Evolutionary conservation across 1,140 invertebrate species (phyloP).

Genomic region (Metopolophium dirhodum): DNA sequence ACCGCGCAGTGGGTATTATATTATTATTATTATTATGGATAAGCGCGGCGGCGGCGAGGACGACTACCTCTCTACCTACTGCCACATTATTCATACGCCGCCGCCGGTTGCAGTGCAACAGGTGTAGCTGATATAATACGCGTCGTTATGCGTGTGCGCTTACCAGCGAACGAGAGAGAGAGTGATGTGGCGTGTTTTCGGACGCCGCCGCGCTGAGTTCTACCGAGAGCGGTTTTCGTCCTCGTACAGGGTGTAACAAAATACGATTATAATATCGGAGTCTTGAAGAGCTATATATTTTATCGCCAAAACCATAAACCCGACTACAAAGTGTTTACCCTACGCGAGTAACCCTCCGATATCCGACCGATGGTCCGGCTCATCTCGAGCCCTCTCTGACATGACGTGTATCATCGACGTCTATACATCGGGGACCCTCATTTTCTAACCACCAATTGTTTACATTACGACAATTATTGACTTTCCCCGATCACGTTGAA

Average conservation of each 20-base stretch:
- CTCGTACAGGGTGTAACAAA: not conserved
- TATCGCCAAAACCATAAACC: not conserved
- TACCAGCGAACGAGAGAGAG: slow-evolving; percentile 5
- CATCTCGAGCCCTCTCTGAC: not conserved
- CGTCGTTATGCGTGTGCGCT: not conserved
- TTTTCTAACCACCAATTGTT: no score
- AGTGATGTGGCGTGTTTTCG: slow-evolving; percentile 5
- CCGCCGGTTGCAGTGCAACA: not conserved
- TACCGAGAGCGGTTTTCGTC: not conserved
- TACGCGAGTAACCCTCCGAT: no score
- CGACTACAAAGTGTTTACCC: no score
- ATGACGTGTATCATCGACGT: not conserved
- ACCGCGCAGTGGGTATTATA: not conserved
- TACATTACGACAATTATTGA: no score
- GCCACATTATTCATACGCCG: not conserved
- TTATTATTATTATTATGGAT: not conserved
- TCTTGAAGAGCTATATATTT: not conserved
- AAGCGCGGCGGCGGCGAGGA: not conserved
- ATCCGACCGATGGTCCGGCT: not conserved
- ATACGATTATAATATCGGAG: not conserved
- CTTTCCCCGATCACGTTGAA: no score
- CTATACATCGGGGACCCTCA: no score
- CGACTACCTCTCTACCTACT: slow-evolving; percentile 6
- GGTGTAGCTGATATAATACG: not conserved
- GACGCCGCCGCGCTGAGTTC: not conserved